Evolutionary conservation across 2,797 vertebrate genomes (phyloP), one percentile per base, ranked within the genome.

Genomic region (Liasis olivaceus): DNA sequence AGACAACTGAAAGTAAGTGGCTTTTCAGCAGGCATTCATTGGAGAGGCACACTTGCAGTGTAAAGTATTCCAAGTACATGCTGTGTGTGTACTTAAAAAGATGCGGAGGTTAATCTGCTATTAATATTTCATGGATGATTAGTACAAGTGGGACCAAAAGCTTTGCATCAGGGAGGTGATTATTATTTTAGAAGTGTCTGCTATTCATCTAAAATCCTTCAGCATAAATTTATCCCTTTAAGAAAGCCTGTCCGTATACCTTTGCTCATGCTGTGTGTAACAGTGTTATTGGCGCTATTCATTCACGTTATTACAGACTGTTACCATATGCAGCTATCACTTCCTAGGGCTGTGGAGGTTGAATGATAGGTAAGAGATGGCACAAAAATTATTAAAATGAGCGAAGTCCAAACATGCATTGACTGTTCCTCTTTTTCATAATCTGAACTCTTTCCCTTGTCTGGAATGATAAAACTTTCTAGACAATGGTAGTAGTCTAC

Each of bases 71-170:
- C 85, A 90, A 17, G 95, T 94, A 56, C 5, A 69, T 92, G 72
- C 72, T 81, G 87, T 0, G 0, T 93, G 47, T 91, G 81, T 89
- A 72, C 93, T 95, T 95, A 93, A 93, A 66, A 92, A 94, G 87
- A 95, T 89, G 88, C 51, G 93, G 92, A 95, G 92, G 60, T 2
- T 92, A 59, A 91, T 89, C 77, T 93, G 93, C 85, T 93, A 87
- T 96, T 89, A 94, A 94, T 96, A 94, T 95, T 97, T 96, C 63
- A 94, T 90, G 93, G 69, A 24, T 94, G 94, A 88, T 2, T 91
- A 91, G 14, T 92, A 95, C 89, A 95, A 94, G 88, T 62, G 66
- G 95, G 93, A 72, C 90, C 93, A 89, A 93, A 94, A 92, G 58
- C 88, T 95, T 95, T 95, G 11, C 90, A 84, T 94, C 62, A 63